Base-by-base conservation (phyloP, 2,888 invertebrate species). In the Campopleginae sp. region DNA sequence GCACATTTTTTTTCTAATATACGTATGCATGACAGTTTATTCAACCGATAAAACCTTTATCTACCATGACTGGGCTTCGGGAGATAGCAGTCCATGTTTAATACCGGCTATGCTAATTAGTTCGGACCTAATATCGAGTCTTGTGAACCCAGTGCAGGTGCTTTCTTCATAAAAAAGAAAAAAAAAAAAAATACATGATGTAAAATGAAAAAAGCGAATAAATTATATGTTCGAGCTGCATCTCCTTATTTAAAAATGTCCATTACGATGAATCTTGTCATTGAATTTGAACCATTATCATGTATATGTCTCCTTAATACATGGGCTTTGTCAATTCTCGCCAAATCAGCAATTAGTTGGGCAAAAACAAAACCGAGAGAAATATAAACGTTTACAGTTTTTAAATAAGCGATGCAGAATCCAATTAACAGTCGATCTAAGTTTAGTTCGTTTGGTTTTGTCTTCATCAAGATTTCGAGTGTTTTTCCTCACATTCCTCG, bases 101-200 rank as follows among this genome's bases (percentile, higher is more conserved):
- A 76, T 65, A 76, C 75, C 75, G 80, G 75, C 75, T 84, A 84
- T 84, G 83, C 79, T 84, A 84, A 84, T 84, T 84, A 80, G 83
- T 63, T 78, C 58, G 54, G 70, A 46, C 70, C 61, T n/a, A 75
- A 79, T 63, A 27, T 71, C 63, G 61, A 38, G 54, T 42, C 68
- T 79, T 61, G 42, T 54, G 77, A 17, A 48, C 38, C 42, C 17
- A 48, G 19, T 70, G 75, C 83, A 79, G 78, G 83, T 79, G 83
- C 54, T 54, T 72, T 19, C 54, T 54, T 23, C 7, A 10, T 8
- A 14, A 23, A 23, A 8, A 0, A 1, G 10, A 7, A 23, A 54
- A n/a, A 8, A 0, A 1, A 38, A 7, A 23, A 54, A n/a, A 54
- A 23, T n/a, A 8, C 19, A 7, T 19, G 54, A 2, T 54, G 23